Percentiles rank a stretch among this genome's conserved stretches.
Evolutionary conservation across 1,140 invertebrate genomes (phyloP).

Genomic region (Rhynchophorus ferrugineus): DNA sequence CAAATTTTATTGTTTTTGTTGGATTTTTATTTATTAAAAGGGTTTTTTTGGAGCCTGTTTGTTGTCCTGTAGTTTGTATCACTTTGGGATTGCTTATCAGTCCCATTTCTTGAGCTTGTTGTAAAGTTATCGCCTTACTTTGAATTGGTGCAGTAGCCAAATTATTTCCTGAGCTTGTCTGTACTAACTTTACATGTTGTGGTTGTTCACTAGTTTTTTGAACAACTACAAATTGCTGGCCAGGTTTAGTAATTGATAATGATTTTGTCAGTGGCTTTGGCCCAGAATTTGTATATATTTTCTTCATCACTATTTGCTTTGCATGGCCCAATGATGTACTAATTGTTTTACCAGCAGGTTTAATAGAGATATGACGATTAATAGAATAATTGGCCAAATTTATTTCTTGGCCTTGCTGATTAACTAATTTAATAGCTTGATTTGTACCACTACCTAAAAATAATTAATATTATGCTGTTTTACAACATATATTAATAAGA

Average conservation of each 20-base stretch:
- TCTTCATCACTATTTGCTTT: slow-evolving; percentile 38
- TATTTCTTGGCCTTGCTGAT: slow-evolving; percentile 34
- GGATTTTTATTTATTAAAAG: slow-evolving; percentile 43
- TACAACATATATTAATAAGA: background rate
- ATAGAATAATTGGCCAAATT: slow-evolving; percentile 35
- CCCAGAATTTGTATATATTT: slow-evolving; percentile 25
- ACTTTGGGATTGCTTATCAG: slow-evolving; percentile 50
- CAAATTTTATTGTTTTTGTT: slow-evolving; percentile 32
- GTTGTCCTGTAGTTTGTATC: slow-evolving; percentile 41
- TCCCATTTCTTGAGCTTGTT: slow-evolving; percentile 62
- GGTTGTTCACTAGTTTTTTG: slow-evolving; percentile 26
- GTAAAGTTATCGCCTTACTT: slow-evolving; percentile 61
- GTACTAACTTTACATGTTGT: slow-evolving; percentile 31
- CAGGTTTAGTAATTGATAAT: slow-evolving; percentile 17
- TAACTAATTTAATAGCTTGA: slow-evolving; percentile 38
- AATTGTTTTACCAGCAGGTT: slow-evolving; percentile 31
- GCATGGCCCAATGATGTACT: slow-evolving; percentile 22
- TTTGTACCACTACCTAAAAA: slow-evolving; percentile 21
- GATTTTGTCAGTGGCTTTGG: slow-evolving; percentile 25
- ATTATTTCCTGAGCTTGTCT: slow-evolving; percentile 6
- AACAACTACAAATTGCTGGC: slow-evolving; percentile 32
- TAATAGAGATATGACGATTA: slow-evolving; percentile 33
- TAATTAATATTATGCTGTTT: background rate
- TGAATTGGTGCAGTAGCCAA: slow-evolving; percentile 40
- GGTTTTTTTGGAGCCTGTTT: slow-evolving; percentile 34